Base-by-base conservation (phyloP, 1,140 invertebrate species). In the Heliconius melpomene region DNA sequence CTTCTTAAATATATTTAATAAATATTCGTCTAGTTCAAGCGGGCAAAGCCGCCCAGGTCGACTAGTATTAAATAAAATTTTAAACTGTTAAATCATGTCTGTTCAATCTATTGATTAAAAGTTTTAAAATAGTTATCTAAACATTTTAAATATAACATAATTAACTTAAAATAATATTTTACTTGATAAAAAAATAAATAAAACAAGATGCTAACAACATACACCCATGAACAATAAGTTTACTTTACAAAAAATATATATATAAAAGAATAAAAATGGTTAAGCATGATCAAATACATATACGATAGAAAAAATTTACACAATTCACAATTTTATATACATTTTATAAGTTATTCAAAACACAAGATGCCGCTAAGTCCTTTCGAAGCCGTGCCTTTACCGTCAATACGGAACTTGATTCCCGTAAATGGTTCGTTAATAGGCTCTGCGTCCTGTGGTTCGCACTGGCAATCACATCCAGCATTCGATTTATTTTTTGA, bases 341-440 rank as follows among this genome's bases (percentile, higher is more conserved):
- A 52, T 72, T 72, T 70, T 7, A 54, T 57, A 36, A 77, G 7
- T 23, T 75, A 20, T 66, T 86, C 81, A 79, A 90, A 88, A 80
- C 88, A 90, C 79, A 86, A 88, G 77, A 90, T 83, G 38, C 87
- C 86, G 57, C 74, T 82, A 16, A 90, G 81, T 18, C 88, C 88
- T 74, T 85, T 88, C 29, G 87, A 88, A 8, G 78, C 82, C 16
- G 88, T 88, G 11, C 88, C 88, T 82, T 90, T 90, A 6, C 79
- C 87, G 36, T 70, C 76, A 23, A 90, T 86, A 20, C 79, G 79
- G 72, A 88, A 80, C 76, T 88, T 90, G 70, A 90, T 77, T 26
- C 88, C 87, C 72, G 40, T 72, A 36, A 85, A 82, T 18, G 82
- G 82, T 52, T 83, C 84, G 60, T 84, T 82, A 36, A 46, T 46